Evolutionary conservation across 2,113 vertebrate genomes (phyloP), one percentile per base, ranked within the genome.

Genomic region (Pogona vitticeps): DNA sequence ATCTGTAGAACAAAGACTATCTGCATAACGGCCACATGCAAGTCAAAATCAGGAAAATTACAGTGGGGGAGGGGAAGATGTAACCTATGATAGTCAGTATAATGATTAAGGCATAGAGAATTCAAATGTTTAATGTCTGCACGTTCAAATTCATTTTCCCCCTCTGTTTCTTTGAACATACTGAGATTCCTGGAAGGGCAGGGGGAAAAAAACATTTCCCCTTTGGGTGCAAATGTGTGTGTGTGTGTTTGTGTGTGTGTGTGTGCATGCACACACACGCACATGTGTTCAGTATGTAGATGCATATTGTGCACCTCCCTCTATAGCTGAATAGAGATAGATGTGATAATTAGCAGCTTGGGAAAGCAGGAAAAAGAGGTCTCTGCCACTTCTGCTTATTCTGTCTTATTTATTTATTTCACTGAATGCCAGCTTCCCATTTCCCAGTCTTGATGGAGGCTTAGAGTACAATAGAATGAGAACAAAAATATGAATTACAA

Each of bases 11-110:
- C 97, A 98, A 98, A 98, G 97, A 95, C 96, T 94, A 90, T 95
- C 95, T 96, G 94, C 95, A 96, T 97, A 95, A 96, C 95, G 94
- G 97, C 95, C 93, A 93, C 91, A 97, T 97, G 97, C 96, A 98
- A 98, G 98, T 98, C 92, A 96, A 97, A 98, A 98, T 98, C 95
- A 97, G 95, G 94, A 95, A 95, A 96, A 96, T 96, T 94, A 89
- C 95, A 82, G 91, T 96, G 95, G 92, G 91, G 93, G 92, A 90
- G 91, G 94, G 94, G 88, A 93, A 82, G 76, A 94, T 92, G 85
- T 94, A 94, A 96, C 96, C 94, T 94, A 93, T 84, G 76, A 86
- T 83, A 91, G 70, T 92, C 85, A 40, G 6, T 92, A 85, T 95
- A 95, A 96, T 89, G 87, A 94, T 91, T 91, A 88, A 94, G 90